Evolutionary conservation across 2,113 vertebrate species (phyloP).

Genomic region (Apodemus sylvaticus): DNA sequence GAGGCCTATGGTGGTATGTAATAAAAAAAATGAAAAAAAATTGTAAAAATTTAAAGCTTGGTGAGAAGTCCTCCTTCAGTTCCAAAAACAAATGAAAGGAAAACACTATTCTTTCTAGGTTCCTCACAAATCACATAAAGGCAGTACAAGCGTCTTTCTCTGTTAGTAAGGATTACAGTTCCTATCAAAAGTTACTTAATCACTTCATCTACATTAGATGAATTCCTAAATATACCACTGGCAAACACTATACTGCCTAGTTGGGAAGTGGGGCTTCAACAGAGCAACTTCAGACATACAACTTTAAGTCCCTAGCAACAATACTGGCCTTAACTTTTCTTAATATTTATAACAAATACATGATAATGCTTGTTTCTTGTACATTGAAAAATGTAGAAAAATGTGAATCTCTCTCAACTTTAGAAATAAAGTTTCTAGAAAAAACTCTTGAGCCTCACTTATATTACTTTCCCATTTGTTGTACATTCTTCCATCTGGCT

Average conservation of each 20-base stretch:
- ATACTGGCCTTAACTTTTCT: not conserved
- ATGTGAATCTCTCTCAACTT: constrained; percentile 6
- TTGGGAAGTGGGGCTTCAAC: not conserved
- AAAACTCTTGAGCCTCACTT: constrained; percentile 32
- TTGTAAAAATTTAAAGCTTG: not conserved
- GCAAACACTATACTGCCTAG: not conserved
- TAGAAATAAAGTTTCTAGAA: constrained; percentile 59
- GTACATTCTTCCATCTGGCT: constrained; percentile 64
- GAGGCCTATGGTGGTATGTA: no score
- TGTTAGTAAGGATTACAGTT: not conserved
- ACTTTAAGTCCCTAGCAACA: not conserved
- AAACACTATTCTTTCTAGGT: not conserved
- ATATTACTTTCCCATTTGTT: constrained; percentile 42
- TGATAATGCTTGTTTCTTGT: not conserved
- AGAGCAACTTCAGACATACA: not conserved
- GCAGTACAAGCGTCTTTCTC: not conserved
- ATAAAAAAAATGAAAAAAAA: not conserved
- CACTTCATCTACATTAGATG: not conserved
- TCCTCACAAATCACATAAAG: not conserved
- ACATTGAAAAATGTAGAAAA: not conserved
- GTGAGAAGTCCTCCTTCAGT: not conserved
- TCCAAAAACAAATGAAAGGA: not conserved
- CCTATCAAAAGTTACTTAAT: not conserved
- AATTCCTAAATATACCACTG: not conserved
- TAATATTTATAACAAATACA: not conserved